Evolutionary conservation across 2,888 invertebrate genomes (phyloP).

Genomic region (Heliconius charithonia): DNA sequence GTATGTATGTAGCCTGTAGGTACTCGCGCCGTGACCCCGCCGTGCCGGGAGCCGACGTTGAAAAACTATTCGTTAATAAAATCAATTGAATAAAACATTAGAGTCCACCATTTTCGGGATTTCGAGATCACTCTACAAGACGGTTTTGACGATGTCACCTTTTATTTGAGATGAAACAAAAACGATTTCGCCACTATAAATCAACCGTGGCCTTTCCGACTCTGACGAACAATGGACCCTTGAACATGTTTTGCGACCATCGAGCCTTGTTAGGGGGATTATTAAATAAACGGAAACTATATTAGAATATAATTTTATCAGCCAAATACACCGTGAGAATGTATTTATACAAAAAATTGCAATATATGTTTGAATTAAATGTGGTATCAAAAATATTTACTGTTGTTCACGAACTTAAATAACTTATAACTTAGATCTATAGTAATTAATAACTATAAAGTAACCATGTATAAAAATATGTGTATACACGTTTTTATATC

Average conservation of each 20-base stretch:
- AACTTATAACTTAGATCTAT: neutral
- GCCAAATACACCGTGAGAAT: conserved; percentile 9
- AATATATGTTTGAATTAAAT: neutral
- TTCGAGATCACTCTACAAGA: conserved; percentile 43
- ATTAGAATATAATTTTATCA: conserved; percentile 20
- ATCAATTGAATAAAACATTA: conserved; percentile 79
- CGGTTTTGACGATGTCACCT: conserved; percentile 3
- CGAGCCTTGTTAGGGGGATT: conserved; percentile 21
- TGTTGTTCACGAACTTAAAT: neutral
- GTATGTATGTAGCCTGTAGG: conserved; percentile 51
- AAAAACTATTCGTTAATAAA: conserved; percentile 74
- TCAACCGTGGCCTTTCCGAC: conserved; percentile 6
- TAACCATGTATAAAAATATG: too few relatives aligned
- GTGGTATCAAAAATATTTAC: neutral
- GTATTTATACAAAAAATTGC: neutral
- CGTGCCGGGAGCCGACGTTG: conserved; percentile 53
- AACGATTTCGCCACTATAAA: conserved; percentile 15
- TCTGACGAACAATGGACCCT: conserved; percentile 20
- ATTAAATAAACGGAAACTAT: neutral
- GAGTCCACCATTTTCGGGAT: conserved; percentile 68
- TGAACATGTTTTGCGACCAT: conserved; percentile 13
- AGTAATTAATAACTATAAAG: neutral
- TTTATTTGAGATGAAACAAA: conserved; percentile 23
- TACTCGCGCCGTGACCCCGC: conserved; percentile 50
- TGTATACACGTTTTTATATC: too few relatives aligned